Conservation (phyloP, 2,113 vertebrate species). For the Chaenogobius annularis region DNA sequence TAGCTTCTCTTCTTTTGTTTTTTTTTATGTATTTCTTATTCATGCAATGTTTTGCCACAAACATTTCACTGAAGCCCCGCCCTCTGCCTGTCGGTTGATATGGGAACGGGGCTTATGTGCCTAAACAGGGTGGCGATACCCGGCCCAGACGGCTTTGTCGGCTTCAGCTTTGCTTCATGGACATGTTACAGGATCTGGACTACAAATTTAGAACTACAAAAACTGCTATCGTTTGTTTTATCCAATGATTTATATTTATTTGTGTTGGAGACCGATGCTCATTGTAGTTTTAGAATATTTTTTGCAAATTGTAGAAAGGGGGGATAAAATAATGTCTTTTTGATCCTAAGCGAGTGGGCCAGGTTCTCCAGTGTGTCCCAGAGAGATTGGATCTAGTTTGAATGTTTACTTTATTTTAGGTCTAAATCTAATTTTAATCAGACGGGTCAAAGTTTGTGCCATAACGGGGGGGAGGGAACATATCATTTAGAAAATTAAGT, state of each 20-base stretch:
- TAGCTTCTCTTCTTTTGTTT: constrained; percentile 32
- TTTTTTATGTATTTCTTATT: constrained; percentile 5
- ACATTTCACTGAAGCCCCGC: constrained; percentile 52
- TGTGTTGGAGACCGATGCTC: background rate
- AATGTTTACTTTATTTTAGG: background rate
- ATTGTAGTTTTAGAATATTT: background rate
- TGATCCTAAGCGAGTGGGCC: background rate
- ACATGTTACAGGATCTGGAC: constrained; percentile 3
- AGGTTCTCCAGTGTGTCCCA: background rate
- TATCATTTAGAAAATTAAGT: background rate
- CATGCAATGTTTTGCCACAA: constrained; percentile 24
- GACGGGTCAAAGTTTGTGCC: background rate
- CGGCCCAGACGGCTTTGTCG: background rate
- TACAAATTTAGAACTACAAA: background rate
- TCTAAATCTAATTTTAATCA: background rate
- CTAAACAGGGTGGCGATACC: background rate
- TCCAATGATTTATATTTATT: background rate
- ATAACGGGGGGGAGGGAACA: background rate
- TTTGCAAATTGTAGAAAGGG: background rate
- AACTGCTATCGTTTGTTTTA: no score
- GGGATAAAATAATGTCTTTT: background rate
- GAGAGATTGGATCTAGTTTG: background rate
- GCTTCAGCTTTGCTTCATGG: constrained; percentile 7
- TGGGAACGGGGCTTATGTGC: constrained; percentile 3
- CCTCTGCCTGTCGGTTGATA: constrained; percentile 8